These are phyloP conservation scores for Trissoscelio sp. DNA, from an alignment of 2,888 invertebrate species.

Conservation along the genomic window DNA sequence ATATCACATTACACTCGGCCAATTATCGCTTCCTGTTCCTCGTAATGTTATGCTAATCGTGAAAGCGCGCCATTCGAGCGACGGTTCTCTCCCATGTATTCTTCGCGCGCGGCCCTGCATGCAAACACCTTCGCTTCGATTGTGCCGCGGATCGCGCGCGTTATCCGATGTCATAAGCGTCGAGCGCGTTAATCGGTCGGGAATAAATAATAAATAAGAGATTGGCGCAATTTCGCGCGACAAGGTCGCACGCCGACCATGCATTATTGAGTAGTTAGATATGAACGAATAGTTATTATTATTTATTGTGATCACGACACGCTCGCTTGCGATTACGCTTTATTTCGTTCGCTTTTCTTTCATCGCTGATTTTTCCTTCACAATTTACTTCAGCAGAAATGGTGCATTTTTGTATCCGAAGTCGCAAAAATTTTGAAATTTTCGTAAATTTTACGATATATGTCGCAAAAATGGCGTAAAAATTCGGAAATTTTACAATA, in stretches of 20 bases:
- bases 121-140: conserved; percentile 43
- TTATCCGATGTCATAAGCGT: conserved; percentile 23
- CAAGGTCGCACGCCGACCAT: conserved; percentile 47
- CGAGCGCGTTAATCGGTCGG: conserved; percentile 37
- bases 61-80: conserved; percentile 25
- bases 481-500: too few species aligned
- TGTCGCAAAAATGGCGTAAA: too few species aligned
- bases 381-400: too few species aligned
- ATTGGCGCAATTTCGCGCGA: conserved; percentile 50
- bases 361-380: too few species aligned
- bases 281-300: conserved; percentile 32
- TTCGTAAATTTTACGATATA: too few species aligned
- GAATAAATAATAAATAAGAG: conserved; percentile 61
- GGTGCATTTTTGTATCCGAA: too few species aligned
- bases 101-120: conserved; percentile 4
- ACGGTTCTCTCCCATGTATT: neutral
- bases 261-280: conserved; percentile 51
- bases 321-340: neutral
- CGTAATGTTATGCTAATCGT: conserved; percentile 77
- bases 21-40: conserved; percentile 77
- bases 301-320: conserved; percentile 11
- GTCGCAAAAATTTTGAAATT: too few species aligned
- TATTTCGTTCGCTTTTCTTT: neutral
- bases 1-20: conserved; percentile 79
- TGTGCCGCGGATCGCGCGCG: conserved; percentile 19